These are phyloP conservation scores for Tenodera sinensis DNA, from an alignment of 2,888 invertebrate species.

Conservation along the genomic window DNA sequence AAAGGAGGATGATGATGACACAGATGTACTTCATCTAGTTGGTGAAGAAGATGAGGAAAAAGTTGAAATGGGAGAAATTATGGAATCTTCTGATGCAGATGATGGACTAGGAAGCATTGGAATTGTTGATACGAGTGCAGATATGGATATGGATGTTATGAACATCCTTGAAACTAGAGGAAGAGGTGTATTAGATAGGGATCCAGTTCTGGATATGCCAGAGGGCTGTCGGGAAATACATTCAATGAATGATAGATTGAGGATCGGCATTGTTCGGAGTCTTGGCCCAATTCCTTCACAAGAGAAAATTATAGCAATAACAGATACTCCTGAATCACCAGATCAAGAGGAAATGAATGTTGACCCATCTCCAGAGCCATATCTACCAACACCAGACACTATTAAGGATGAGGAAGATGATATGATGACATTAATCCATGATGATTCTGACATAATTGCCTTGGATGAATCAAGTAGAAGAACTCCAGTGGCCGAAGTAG, in stretches of 20 bases:
- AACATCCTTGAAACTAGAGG: constrained; percentile 41
- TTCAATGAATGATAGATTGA: constrained; percentile 14
- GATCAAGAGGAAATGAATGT: constrained; percentile 50
- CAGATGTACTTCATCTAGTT: background rate
- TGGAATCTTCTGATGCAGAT: constrained; percentile 25
- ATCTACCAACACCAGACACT: constrained; percentile 54
- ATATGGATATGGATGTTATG: constrained; percentile 46
- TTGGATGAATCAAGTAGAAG: background rate
- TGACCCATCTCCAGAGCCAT: constrained; percentile 47
- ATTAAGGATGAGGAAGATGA: constrained; percentile 53
- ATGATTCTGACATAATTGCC: constrained; percentile 4
- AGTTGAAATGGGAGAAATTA: constrained; percentile 21
- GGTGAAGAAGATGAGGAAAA: constrained; percentile 24
- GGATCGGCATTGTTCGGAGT: constrained; percentile 13
- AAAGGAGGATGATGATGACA: constrained; percentile 8
- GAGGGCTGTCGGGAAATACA: constrained; percentile 9
- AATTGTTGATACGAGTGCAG: constrained; percentile 1
- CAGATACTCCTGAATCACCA: constrained; percentile 53
- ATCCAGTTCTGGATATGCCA: constrained; percentile 12
- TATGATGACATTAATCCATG: constrained; percentile 16
- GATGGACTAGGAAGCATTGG: constrained; percentile 14
- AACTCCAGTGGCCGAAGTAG: background rate
- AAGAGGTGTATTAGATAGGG: constrained; percentile 1
- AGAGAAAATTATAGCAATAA: constrained; percentile 42
- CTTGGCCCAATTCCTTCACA: background rate